These are phyloP conservation scores for Drosophila ambigua DNA, from an alignment of 1,140 invertebrate species.

Conservation along the genomic window DNA sequence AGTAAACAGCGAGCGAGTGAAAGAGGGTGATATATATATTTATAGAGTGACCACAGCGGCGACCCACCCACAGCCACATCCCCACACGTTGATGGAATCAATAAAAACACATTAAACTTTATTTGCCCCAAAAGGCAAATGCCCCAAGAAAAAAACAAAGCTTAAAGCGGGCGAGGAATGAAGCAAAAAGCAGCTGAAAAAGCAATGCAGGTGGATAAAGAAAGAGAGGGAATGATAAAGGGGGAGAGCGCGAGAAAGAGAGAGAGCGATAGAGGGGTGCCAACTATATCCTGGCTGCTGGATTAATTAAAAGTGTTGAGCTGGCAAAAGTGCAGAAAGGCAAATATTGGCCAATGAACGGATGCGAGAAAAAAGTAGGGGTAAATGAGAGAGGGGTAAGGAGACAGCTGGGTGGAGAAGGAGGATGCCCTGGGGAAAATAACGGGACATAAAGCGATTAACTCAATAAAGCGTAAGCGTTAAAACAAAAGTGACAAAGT, in stretches of 20 bases:
- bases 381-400: not conserved
- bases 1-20: slow-evolving; percentile 1
- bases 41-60: slow-evolving; percentile 26
- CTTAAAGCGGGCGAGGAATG: slow-evolving; percentile 2
- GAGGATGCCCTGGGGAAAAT: slow-evolving; percentile 6
- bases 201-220: slow-evolving; percentile 39
- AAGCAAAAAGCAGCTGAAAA: slow-evolving; percentile 40
- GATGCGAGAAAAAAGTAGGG: too few species aligned
- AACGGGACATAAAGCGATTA: slow-evolving; percentile 68
- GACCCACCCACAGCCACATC: not conserved
- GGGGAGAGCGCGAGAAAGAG: not conserved
- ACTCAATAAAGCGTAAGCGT: slow-evolving; percentile 73
- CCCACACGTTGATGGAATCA: slow-evolving; percentile 48
- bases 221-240: not conserved
- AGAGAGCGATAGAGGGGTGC: not conserved
- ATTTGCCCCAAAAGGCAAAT: slow-evolving; percentile 37
- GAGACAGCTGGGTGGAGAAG: not conserved
- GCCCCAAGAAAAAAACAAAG: not conserved
- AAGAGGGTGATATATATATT: slow-evolving; percentile 19
- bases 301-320: slow-evolving; percentile 74
- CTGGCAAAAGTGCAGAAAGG: slow-evolving; percentile 72
- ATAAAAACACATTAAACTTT: slow-evolving; percentile 73
- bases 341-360: slow-evolving; percentile 39
- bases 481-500: slow-evolving; percentile 75
- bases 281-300: slow-evolving; percentile 45